These are phyloP conservation scores for Muscicapa adusta DNA, from an alignment of 2,113 vertebrate species.

Conservation along the genomic window DNA sequence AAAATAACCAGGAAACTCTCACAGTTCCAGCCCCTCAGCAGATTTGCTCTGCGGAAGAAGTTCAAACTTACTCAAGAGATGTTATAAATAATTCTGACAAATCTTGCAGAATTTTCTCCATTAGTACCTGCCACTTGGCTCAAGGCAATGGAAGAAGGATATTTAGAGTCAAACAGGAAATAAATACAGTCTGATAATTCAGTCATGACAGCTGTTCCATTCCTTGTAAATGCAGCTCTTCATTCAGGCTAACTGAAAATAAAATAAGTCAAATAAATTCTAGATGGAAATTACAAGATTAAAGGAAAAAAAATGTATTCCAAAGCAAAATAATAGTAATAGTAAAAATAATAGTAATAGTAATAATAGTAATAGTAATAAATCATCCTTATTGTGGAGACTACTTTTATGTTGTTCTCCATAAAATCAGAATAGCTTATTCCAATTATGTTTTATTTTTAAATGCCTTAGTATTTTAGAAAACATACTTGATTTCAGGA, in stretches of 20 bases:
- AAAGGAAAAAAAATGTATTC: background rate
- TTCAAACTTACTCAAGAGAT: background rate
- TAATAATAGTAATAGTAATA: background rate
- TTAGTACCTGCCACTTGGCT: constrained; percentile 38
- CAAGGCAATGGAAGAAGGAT: constrained; percentile 35
- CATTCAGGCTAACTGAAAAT: background rate
- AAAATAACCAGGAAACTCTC: background rate
- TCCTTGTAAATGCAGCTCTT: background rate
- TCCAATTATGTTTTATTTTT: background rate
- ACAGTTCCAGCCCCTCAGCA: background rate
- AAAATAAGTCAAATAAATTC: background rate
- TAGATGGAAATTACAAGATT: background rate
- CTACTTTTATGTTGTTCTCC: background rate
- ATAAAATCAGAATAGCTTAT: background rate
- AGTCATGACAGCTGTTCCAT: background rate
- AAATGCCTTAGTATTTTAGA: background rate
- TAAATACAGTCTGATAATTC: constrained; percentile 19
- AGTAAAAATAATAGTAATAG: background rate
- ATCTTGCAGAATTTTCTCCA: background rate
- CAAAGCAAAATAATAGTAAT: background rate
- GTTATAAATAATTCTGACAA: constrained; percentile 29
- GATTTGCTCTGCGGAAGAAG: background rate
- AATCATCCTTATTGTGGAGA: background rate
- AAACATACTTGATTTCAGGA: background rate
- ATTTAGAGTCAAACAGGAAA: constrained; percentile 40